Evolutionary conservation across 2,888 invertebrate species (phyloP).

Genomic region (Synanthedon formicaeformis): DNA sequence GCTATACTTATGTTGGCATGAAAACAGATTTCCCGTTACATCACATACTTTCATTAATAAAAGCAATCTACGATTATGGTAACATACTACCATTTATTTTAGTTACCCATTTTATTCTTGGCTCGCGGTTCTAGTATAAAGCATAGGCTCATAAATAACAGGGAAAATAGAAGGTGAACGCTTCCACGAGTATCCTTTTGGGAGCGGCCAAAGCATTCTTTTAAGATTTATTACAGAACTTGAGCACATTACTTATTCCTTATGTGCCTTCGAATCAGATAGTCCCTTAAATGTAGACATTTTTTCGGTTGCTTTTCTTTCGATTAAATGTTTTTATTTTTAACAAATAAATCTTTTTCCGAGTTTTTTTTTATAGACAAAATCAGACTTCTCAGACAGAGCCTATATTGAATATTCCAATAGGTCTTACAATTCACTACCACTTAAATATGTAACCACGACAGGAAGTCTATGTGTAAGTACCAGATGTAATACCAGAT

Average conservation of each 20-base stretch:
- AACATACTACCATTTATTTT: slow-evolving; percentile 59
- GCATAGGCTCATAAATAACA: slow-evolving; percentile 68
- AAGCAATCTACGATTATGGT: slow-evolving; percentile 56
- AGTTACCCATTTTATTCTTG: slow-evolving; percentile 66
- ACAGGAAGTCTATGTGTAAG: too few species aligned
- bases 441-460: too few species aligned
- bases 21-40: slow-evolving; percentile 3
- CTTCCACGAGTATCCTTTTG: slow-evolving; percentile 68
- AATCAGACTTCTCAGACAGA: too few species aligned
- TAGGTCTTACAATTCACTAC: too few species aligned
- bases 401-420: too few species aligned
- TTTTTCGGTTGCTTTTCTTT: slow-evolving; percentile 23
- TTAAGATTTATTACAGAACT: slow-evolving; percentile 69
- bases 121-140: slow-evolving; percentile 62
- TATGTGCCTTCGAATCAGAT: slow-evolving; percentile 55
- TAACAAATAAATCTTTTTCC: background rate
- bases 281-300: slow-evolving; percentile 38
- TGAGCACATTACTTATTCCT: slow-evolving; percentile 68
- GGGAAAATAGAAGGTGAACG: slow-evolving; percentile 68
- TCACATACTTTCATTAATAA: slow-evolving; percentile 49
- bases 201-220: slow-evolving; percentile 69
- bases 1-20: background rate
- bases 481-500: too few species aligned
- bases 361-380: too few species aligned
- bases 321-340: slow-evolving; percentile 7